Conservation (phyloP, 2,113 vertebrate genomes). For the Pomatorhinus ruficollis region DNA sequence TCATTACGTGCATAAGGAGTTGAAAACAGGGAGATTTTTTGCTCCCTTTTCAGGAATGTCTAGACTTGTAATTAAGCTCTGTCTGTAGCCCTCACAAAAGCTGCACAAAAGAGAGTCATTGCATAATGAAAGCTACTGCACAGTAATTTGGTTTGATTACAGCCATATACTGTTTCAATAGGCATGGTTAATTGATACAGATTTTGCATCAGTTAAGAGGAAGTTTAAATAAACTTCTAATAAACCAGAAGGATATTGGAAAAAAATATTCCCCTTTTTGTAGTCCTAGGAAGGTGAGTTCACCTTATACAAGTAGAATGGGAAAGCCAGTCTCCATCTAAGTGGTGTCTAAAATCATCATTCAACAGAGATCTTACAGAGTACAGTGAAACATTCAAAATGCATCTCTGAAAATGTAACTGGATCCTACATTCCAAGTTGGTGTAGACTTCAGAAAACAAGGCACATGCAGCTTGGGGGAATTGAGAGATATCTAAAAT, state of each 20-base stretch:
- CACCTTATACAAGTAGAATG: not conserved
- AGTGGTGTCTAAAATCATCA: not conserved
- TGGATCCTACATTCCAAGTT: not conserved
- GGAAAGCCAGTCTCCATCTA: not conserved
- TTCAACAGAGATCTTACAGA: not conserved
- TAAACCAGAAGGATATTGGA: conserved; percentile 3
- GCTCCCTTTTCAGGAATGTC: conserved; percentile 44
- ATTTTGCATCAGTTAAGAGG: conserved; percentile 47
- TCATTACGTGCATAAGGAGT: not conserved
- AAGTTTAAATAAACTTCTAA: conserved; percentile 38
- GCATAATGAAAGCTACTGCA: conserved; percentile 55
- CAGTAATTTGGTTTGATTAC: conserved; percentile 66
- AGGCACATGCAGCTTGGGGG: accelerated
- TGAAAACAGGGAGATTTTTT: not conserved
- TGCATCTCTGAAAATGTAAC: not conserved
- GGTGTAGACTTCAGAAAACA: not conserved
- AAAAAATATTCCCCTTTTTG: not conserved
- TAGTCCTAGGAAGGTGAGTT: not conserved
- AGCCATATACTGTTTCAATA: conserved; percentile 36
- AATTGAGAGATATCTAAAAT: not conserved
- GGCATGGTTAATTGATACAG: conserved; percentile 56
- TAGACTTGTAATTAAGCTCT: conserved; percentile 67
- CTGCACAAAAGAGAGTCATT: conserved; percentile 41
- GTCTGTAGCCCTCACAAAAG: conserved; percentile 42
- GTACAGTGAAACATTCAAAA: not conserved